Conservation (phyloP, 2,797 vertebrate species). For the Pangasius sanitwongsei region DNA sequence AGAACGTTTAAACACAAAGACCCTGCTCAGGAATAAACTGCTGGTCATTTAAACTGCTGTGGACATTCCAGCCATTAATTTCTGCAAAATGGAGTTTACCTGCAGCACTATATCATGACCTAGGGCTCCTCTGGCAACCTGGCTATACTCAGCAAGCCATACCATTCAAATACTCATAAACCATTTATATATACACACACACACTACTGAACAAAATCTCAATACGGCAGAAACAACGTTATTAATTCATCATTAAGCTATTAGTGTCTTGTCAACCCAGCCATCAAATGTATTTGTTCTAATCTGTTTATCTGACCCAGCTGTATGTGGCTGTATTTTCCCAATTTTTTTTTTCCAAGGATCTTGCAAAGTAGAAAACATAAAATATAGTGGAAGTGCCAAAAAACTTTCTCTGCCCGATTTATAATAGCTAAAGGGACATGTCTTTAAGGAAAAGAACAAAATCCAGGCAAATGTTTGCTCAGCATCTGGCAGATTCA, state of each 20-base stretch:
- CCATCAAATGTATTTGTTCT: background rate
- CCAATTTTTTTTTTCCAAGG: background rate
- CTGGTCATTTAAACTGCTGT: background rate
- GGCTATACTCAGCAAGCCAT: background rate
- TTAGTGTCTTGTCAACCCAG: background rate
- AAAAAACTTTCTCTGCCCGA: background rate
- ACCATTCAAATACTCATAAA: constrained; percentile 1
- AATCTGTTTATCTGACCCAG: background rate
- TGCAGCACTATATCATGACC: background rate
- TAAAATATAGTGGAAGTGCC: background rate
- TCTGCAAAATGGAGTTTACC: too few relatives aligned
- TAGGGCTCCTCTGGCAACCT: background rate
- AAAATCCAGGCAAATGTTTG: background rate
- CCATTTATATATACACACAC: background rate
- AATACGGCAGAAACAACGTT: background rate
- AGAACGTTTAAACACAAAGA: background rate
- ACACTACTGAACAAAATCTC: background rate
- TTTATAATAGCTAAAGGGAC: background rate
- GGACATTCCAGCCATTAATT: background rate
- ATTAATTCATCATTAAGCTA: background rate
- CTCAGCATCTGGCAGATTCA: constrained; percentile 7
- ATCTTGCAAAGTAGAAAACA: background rate
- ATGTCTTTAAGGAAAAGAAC: background rate
- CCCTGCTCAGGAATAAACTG: background rate
- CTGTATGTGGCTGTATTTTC: background rate